Evolutionary conservation across 2,797 vertebrate species (phyloP), one percentile per base, ranked within the genome.

Genomic region (Scolopax bukidnonensis): DNA sequence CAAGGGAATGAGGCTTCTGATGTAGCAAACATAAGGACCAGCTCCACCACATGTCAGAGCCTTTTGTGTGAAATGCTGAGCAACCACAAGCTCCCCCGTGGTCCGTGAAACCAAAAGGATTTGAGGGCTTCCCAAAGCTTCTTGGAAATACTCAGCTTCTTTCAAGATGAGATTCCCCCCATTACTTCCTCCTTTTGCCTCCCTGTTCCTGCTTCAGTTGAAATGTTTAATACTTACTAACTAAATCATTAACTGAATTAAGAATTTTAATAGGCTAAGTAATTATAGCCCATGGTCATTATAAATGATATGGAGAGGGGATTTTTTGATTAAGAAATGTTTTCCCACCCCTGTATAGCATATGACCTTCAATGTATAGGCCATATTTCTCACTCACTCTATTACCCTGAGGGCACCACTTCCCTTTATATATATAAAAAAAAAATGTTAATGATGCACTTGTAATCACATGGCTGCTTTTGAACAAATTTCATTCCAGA

Each of bases 231-330:
- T 79, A 68, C 56, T 83, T 85, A 50, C 70, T 40, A 79, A 82
- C 67, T 75, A 77, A 94, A 84, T 90, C 56, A 57, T 93, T 91
- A 94, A 84, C 28, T 70, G 67, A 91, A 45, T 79, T 75, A 89
- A 80, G 77, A 48, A 90, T 93, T 89, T 95, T 93, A 95, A 92
- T 84, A 74, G 60, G 64, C 32, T 77, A 74, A 87, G 53, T 87
- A 95, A 95, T 90, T 95, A 88, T 77, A 94, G 91, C 91, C 83
- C 16, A 43, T 82, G 74, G 91, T 80, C 71, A 89, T 84, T 93
- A 87, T 67, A 95, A 82, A 94, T 85, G 2, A 93, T 84, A 92
- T 2, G 4, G 40, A 70, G 32, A 20, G 13, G 15, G 33, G 25
- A 33, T n/a, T 51, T 81, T 91, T 93, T 71, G 77, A 90, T 93